Evolutionary conservation across 2,797 vertebrate genomes (phyloP).

Genomic region (Urocyon cinereoargenteus): DNA sequence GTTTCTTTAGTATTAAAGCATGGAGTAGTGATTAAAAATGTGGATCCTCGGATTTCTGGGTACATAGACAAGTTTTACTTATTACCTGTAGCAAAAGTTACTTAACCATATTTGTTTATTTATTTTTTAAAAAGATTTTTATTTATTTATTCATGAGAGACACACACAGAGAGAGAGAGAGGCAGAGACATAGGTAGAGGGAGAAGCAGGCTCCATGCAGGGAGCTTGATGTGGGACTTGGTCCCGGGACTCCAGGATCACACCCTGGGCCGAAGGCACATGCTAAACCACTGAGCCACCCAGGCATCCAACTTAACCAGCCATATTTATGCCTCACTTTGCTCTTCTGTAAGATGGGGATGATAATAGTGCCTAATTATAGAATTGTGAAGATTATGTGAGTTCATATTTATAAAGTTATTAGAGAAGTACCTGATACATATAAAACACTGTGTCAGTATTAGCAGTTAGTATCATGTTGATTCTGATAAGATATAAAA

Average conservation of each 20-base stretch:
- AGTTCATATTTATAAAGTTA: neutral
- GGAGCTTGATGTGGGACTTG: too few relatives aligned
- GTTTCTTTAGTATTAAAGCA: neutral
- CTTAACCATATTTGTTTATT: neutral
- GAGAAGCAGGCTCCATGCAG: too few relatives aligned
- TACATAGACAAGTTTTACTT: neutral
- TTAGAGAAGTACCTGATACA: neutral
- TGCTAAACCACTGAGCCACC: too few relatives aligned
- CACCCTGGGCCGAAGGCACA: too few relatives aligned
- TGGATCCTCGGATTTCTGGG: neutral
- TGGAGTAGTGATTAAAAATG: neutral
- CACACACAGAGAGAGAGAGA: too few relatives aligned
- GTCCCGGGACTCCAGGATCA: too few relatives aligned
- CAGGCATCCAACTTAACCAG: too few relatives aligned
- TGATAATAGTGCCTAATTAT: neutral
- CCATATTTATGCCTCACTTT: neutral
- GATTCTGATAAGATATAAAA: slow-evolving; percentile 12
- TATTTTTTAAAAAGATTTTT: too few relatives aligned
- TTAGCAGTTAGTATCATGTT: neutral
- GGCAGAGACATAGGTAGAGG: too few relatives aligned
- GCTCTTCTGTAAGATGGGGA: neutral
- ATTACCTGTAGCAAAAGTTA: neutral
- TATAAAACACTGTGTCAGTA: neutral
- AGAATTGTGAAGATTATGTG: neutral
- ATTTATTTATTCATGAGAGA: too few relatives aligned